Evolutionary conservation across 2,888 invertebrate species (phyloP), one percentile per base, ranked within the genome.

Genomic region (Blastobasis adustella): DNA sequence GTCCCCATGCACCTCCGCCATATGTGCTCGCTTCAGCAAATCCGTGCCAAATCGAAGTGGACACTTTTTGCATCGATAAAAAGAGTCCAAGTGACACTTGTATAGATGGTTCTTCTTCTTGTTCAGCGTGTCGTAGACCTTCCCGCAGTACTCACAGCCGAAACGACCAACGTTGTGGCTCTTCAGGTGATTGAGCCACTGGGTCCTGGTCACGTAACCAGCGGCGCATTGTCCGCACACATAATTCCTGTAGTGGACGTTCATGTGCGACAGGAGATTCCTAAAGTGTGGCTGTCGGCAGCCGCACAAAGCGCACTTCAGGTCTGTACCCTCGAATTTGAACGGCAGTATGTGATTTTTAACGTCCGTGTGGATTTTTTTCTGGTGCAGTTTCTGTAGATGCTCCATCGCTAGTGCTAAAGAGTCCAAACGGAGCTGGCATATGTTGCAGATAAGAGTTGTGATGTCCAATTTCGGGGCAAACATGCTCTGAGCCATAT

Each of bases 381-480:
- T 69, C 0, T 54, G 52, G 51, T 71, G 71, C 0, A 49, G 51
- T 0, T 45, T 51, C 1, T 49, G 52, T 6, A 70, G 52, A 46
- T 61, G 60, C 0, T 48, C 44, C 9, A 54, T 44, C 1, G 59
- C n/a, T 4, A 43, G 8, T 38, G 56, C 54, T 9, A 57, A n/a
- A 1, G 37, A 45, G 8, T 52, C 49, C 1, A 61, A 9, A 8
- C 10, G 10, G 4, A 0, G 6, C 0, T 45, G 6, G 40, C 62
- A 61, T n/a, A 58, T 36, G 2, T 50, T 52, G 52, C 54, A 57
- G 44, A 45, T n/a, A 8, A 62, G 40, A 37, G 46, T 45, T 38
- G 79, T 74, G 7, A 80, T 70, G 46, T 80, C 79, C 5, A 79
- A 52, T 54, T 79, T 79, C 40, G 36, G n/a, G 37, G 37, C 38